A percentile compares a stretch with the other conserved stretches of the same genome.
Evolutionary conservation across 2,797 vertebrate genomes (phyloP).

Genomic region (Ciconia nigra): DNA sequence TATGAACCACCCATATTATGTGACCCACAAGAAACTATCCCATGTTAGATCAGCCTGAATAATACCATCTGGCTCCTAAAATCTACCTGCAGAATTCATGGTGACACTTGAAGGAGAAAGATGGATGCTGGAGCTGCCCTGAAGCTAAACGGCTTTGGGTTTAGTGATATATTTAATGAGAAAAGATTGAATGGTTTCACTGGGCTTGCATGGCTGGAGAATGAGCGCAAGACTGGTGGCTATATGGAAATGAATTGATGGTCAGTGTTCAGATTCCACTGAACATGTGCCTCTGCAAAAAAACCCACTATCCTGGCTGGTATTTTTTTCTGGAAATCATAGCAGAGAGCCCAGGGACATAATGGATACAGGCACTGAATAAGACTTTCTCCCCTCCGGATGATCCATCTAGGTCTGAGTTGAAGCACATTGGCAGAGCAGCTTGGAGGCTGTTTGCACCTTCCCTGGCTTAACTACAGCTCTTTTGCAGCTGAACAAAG

Average conservation of each 20-base stretch:
- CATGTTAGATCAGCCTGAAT: neutral
- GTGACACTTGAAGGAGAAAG: neutral
- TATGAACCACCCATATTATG: neutral
- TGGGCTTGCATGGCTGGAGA: neutral
- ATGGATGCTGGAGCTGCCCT: neutral
- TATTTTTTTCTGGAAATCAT: neutral
- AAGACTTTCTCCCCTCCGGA: neutral
- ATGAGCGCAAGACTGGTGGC: neutral
- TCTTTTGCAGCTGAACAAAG: slow-evolving; percentile 5
- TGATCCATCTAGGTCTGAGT: neutral
- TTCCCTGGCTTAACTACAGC: neutral
- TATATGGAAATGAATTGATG: neutral
- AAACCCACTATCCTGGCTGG: neutral
- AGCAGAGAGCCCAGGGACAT: neutral
- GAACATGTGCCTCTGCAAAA: neutral
- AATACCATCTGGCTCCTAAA: neutral
- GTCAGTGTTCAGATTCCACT: neutral
- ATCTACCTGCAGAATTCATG: neutral
- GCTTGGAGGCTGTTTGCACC: neutral
- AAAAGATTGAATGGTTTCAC: neutral
- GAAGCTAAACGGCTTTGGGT: neutral
- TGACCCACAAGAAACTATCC: neutral
- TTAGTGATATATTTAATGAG: neutral
- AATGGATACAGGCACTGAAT: neutral
- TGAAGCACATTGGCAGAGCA: neutral